phyloP scores from a whole-genome alignment of 2,113 vertebrate genomes.

The Strigops habroptila region DNA sequence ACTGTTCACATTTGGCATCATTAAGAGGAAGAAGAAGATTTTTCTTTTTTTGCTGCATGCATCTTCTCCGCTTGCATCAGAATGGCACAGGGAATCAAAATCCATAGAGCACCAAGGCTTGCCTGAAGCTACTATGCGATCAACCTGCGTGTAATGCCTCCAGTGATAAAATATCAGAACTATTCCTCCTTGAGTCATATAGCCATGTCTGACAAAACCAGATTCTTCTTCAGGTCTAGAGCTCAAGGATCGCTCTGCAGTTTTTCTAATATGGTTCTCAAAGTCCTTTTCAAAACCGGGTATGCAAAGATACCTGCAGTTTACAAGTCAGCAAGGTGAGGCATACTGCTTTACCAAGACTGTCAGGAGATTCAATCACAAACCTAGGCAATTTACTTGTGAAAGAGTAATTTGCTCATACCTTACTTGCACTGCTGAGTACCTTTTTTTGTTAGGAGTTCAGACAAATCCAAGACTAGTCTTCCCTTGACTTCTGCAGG shows the following conservation, averaged over 20 bases:
- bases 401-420: background rate
- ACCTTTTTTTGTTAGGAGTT: background rate
- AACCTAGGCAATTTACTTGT: background rate
- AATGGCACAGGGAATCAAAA: background rate
- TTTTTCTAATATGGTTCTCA: background rate
- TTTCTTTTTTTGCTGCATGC: background rate
- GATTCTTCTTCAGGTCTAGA: background rate
- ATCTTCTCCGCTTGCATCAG: background rate
- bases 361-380: background rate
- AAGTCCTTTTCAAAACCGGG: background rate
- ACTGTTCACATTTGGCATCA: slow-evolving; percentile 46
- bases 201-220: background rate
- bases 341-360: background rate
- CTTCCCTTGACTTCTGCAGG: background rate
- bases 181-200: background rate
- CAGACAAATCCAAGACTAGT: background rate
- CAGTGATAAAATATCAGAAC: background rate
- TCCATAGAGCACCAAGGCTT: background rate
- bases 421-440: background rate
- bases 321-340: background rate
- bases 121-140: background rate
- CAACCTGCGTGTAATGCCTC: background rate
- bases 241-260: background rate
- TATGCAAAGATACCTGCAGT: background rate
- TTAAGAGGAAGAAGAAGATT: background rate